These are phyloP conservation scores for Thalassoma bifasciatum DNA, from an alignment of 2,113 vertebrate genomes.

Conservation along the genomic window DNA sequence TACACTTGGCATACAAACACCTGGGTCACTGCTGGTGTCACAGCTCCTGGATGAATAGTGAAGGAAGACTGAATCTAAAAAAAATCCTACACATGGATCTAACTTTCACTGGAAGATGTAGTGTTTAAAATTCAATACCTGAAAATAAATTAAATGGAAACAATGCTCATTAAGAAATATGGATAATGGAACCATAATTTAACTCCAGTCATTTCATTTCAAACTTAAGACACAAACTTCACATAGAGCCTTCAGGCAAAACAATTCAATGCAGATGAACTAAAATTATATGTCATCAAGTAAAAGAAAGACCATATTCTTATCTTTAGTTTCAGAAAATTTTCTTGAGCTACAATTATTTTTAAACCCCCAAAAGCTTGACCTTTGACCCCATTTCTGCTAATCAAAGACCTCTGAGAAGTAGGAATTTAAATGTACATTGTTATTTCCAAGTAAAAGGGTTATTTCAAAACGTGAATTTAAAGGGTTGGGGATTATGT, in stretches of 20 bases:
- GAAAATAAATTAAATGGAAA: background rate
- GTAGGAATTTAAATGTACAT: background rate
- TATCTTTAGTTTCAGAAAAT: background rate
- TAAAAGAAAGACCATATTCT: background rate
- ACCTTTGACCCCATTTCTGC: slow-evolving; percentile 23
- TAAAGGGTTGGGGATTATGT: background rate
- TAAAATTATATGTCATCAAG: background rate
- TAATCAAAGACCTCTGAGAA: background rate
- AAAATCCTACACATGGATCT: background rate
- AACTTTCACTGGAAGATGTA: slow-evolving; percentile 7
- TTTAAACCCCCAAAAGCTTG: background rate
- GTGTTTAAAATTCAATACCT: slow-evolving; percentile 1
- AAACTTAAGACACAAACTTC: background rate
- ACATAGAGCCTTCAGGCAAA: background rate
- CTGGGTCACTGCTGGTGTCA: slow-evolving; percentile 46
- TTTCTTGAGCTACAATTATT: background rate
- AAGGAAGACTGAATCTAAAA: background rate
- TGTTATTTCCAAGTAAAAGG: background rate
- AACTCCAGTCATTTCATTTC: background rate
- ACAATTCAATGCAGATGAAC: slow-evolving; percentile 2
- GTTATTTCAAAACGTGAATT: background rate
- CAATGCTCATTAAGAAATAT: background rate
- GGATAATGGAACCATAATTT: background rate
- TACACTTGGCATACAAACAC: slow-evolving; percentile 54
- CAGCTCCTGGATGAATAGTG: slow-evolving; percentile 21